phyloP scores from a whole-genome alignment of 2,888 invertebrate species.

The Rotaria socialis region DNA sequence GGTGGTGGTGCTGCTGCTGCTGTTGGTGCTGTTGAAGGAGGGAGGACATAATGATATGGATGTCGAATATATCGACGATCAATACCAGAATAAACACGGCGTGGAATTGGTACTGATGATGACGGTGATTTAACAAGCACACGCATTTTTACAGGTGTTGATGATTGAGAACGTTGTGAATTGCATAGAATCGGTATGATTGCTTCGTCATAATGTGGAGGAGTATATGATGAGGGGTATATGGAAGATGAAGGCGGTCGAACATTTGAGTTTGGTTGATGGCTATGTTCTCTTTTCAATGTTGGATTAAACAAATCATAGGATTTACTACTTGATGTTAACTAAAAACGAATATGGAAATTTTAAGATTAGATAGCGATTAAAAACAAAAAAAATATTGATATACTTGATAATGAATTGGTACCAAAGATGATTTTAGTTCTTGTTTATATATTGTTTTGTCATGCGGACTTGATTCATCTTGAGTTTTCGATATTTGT shows the following conservation, averaged over 20 bases:
- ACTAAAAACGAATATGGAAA: not conserved
- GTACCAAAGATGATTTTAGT: not conserved
- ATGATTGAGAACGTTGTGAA: not conserved
- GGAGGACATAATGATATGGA: not conserved
- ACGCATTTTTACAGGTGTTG: slow-evolving; percentile 16
- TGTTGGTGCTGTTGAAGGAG: not conserved
- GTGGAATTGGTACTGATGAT: not conserved
- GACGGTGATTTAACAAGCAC: not conserved
- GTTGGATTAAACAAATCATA: not conserved
- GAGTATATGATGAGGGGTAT: not conserved
- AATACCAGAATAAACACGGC: not conserved
- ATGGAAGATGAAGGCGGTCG: not conserved
- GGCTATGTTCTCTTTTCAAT: not conserved
- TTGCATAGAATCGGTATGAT: not conserved
- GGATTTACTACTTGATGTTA: not conserved
- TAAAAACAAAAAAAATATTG: not conserved
- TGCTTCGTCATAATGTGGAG: not conserved
- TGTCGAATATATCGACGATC: not conserved
- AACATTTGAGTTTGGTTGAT: not conserved
- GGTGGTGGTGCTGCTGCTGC: no score
- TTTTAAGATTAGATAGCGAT: no score
- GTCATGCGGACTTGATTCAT: not conserved
- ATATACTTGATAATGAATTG: not conserved
- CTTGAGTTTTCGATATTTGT: not conserved
- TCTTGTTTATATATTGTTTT: no score